phyloP scores from a whole-genome alignment of 1,140 invertebrate species.

The Aphaenogaster floridana region DNA sequence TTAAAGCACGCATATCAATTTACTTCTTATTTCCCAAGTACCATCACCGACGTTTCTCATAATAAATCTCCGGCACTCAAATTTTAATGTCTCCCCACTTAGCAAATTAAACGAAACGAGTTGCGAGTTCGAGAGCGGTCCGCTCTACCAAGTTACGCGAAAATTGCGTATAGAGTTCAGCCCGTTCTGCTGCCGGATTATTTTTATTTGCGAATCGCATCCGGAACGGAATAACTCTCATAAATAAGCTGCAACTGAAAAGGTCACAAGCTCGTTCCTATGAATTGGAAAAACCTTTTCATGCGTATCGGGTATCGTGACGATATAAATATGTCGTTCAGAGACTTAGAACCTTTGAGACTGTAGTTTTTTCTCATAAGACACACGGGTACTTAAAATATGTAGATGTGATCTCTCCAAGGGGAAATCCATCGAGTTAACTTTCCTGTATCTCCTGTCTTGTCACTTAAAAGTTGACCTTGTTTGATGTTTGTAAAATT shows the following conservation, averaged over 20 bases:
- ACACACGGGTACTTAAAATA: neutral
- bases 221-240: slow-evolving; percentile 14
- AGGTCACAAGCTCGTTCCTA: neutral
- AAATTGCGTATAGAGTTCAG: slow-evolving; percentile 2
- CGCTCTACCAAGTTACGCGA: slow-evolving; percentile 4
- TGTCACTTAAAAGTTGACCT: neutral
- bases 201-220: slow-evolving; percentile 26
- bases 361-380: neutral
- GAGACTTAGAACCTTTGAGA: neutral
- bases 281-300: slow-evolving; percentile 22
- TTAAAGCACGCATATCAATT: slow-evolving; percentile 27
- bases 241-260: slow-evolving; percentile 27
- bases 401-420: neutral
- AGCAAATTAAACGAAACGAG: slow-evolving; percentile 30
- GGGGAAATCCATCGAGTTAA: neutral
- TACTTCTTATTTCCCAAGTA: slow-evolving; percentile 33
- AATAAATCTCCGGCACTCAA: slow-evolving; percentile 35
- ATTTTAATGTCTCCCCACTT: slow-evolving; percentile 46
- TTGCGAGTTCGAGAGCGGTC: neutral
- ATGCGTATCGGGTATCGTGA: neutral
- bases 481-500: neutral
- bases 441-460: neutral
- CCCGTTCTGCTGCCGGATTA: neutral
- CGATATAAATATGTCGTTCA: neutral
- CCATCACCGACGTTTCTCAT: slow-evolving; percentile 5